A percentile compares a stretch with the other conserved stretches of the same genome.
phyloP scores from a whole-genome alignment of 1,140 invertebrate genomes.

The Danaus melanippus region DNA sequence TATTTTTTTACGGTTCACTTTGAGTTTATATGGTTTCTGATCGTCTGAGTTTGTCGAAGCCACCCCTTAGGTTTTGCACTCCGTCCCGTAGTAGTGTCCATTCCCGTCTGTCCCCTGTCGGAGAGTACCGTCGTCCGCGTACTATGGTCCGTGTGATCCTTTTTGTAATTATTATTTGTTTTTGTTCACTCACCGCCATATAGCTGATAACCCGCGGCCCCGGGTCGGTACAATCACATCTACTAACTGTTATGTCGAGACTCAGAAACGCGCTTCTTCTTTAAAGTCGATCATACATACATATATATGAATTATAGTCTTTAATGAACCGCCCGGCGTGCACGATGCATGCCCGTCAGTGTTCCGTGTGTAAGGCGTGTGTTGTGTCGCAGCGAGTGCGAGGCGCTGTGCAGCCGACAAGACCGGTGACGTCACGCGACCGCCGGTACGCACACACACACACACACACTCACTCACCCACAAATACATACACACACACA shows the following conservation, averaged over 20 bases:
- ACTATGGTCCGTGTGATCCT: too few relatives aligned
- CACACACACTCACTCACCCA: too few relatives aligned
- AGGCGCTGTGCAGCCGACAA: slow-evolving; percentile 40
- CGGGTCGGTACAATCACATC: not conserved
- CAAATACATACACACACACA: too few relatives aligned
- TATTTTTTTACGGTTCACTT: slow-evolving; percentile 30
- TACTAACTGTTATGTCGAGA: not conserved
- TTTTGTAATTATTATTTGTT: slow-evolving; percentile 14
- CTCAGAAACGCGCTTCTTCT: too few relatives aligned
- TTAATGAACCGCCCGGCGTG: slow-evolving; percentile 6
- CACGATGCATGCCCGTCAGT: not conserved
- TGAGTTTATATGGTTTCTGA: slow-evolving; percentile 28
- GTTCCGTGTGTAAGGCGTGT: slow-evolving; percentile 5
- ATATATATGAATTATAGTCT: too few relatives aligned
- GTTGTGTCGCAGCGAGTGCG: slow-evolving; percentile 52
- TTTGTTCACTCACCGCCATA: slow-evolving; percentile 39
- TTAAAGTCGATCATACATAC: too few relatives aligned
- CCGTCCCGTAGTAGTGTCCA: slow-evolving; percentile 32
- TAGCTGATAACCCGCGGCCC: slow-evolving; percentile 6
- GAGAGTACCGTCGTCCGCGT: too few relatives aligned
- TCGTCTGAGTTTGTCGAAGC: slow-evolving; percentile 43
- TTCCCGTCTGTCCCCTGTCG: slow-evolving; percentile 8
- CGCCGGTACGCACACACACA: slow-evolving; percentile 24
- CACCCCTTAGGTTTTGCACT: slow-evolving; percentile 47
- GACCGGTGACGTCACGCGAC: slow-evolving; percentile 42